Evolutionary conservation across 2,888 invertebrate species (phyloP).

Genomic region (Sarcophaga caerulescens): DNA sequence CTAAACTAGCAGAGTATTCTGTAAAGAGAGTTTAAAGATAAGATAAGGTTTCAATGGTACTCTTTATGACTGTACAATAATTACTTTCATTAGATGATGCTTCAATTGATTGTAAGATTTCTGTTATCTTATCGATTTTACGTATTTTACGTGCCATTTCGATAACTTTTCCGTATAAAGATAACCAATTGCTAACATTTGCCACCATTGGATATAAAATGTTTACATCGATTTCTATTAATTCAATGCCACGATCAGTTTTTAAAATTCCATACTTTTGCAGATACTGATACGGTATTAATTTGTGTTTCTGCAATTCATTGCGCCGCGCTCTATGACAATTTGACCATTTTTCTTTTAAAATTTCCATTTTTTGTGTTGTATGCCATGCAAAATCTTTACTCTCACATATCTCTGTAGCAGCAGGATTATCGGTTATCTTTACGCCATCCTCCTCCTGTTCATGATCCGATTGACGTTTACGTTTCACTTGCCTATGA

Average conservation of each 20-base stretch:
- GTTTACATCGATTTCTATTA: slow-evolving; percentile 55
- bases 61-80: background rate
- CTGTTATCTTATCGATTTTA: background rate
- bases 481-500: background rate
- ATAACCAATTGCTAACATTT: slow-evolving; percentile 46
- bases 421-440: background rate
- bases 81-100: slow-evolving; percentile 53
- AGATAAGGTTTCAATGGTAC: background rate
- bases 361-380: slow-evolving; percentile 30
- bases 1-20: slow-evolving; percentile 53
- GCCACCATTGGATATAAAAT: slow-evolving; percentile 32
- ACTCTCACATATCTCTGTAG: background rate
- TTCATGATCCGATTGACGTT: slow-evolving; percentile 13
- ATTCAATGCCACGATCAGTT: slow-evolving; percentile 33
- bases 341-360: slow-evolving; percentile 45
- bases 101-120: slow-evolving; percentile 30
- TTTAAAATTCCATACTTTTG: slow-evolving; percentile 43
- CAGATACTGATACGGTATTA: slow-evolving; percentile 32
- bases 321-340: slow-evolving; percentile 12
- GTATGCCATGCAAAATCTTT: slow-evolving; percentile 37
- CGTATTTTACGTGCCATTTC: slow-evolving; percentile 29
- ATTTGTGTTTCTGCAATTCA: slow-evolving; percentile 10
- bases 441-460: background rate
- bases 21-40: slow-evolving; percentile 4
- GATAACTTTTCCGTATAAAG: slow-evolving; percentile 31